Evolutionary conservation across 2,113 vertebrate genomes (phyloP), one percentile per base, ranked within the genome.

Genomic region (Campylorhamphus procurvoides): DNA sequence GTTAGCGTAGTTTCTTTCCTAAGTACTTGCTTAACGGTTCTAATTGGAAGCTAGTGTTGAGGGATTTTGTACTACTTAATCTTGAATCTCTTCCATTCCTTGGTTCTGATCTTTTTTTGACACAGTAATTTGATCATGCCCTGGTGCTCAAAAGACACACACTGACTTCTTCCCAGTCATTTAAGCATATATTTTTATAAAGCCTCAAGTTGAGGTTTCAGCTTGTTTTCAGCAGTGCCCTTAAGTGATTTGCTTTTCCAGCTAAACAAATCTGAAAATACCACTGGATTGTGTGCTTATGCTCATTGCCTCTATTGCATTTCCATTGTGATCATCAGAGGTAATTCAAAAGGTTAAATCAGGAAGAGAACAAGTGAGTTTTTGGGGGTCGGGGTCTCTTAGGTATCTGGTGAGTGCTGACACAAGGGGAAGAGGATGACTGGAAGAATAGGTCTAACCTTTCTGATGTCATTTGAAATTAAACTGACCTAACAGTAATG

Each of bases 21-120:
- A 18, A 56, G 27, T 59, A 35, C 14, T 85, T 90, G 7, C 15
- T 76, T 92, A 92, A 55, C 19, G 37, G 47, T 68, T 72, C 31
- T 28, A 53, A 53, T 33, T 23, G 37, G 19, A 77, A 89, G 31
- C 22, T 49, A 18, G 7, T 25, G 8, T 53, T 77, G 28, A 47
- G 60, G 42, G 11, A 23, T 86, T 85, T 92, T 92, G 33, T 76
- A 33, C 24, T 52, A 2, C 10, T 60, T 72, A 17, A 31, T 94
- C 44, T 62, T 44, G 40, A 62, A 35, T 81, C 22, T 77, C 9
- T 56, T 77, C 50, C 18, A 10, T 74, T 86, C 22, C 28, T 87
- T 84, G 25, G 13, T 92, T 90, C n/a, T 84, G 72, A 50, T 89
- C n/a, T 90, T 94, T 89, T 91, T 84, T 83, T 76, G 40, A 67